A percentile compares a stretch with the other conserved stretches of the same genome.
Evolutionary conservation across 2,113 vertebrate genomes (phyloP).

Genomic region (Centropus unirufus): DNA sequence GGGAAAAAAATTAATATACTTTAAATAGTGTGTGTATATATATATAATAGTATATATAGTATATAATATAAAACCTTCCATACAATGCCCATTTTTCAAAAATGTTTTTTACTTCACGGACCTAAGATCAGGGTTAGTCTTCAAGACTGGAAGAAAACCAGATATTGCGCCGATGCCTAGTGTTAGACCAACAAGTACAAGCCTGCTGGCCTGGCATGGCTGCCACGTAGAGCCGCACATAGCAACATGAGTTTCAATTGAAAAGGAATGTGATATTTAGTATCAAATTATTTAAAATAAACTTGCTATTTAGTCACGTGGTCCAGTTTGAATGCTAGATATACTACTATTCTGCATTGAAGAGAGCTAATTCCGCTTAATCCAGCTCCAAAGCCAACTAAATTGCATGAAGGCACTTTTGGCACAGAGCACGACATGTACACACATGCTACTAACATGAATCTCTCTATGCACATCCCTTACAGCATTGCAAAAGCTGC

Average conservation of each 20-base stretch:
- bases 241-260: not conserved
- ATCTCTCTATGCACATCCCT: not conserved
- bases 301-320: not conserved
- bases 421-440: not conserved
- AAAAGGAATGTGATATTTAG: no score
- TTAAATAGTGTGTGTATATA: rapidly evolving
- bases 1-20: not conserved
- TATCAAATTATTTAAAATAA: no score
- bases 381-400: not conserved
- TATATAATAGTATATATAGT: no score
- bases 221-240: not conserved
- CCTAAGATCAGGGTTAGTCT: no score
- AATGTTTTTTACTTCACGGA: not conserved
- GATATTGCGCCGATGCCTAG: rapidly evolving
- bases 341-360: not conserved
- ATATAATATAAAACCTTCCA: no score
- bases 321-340: not conserved
- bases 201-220: rapidly evolving
- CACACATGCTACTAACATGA: not conserved
- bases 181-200: not conserved
- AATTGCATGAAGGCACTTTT: not conserved
- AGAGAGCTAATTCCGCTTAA: not conserved
- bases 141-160: not conserved
- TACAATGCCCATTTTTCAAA: not conserved
- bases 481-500: not conserved